Evolutionary conservation across 2,797 vertebrate genomes (phyloP), one percentile per base, ranked within the genome.

Genomic region (Lindbergichthys nudifrons): DNA sequence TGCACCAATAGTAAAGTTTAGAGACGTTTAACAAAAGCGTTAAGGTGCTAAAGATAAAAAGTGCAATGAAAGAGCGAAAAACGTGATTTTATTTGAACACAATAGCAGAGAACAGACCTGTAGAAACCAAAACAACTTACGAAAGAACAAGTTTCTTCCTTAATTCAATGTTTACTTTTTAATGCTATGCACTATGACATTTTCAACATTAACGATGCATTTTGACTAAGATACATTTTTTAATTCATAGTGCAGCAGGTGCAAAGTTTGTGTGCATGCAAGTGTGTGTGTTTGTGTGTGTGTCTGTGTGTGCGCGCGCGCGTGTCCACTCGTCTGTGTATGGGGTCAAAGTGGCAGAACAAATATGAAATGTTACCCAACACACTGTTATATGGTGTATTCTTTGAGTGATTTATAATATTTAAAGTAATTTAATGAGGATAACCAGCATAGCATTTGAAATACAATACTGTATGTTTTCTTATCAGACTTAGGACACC

Each of bases 201-300:
- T 56, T 63, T 8, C 30, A 32, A 9, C 32, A 48, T 2, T 2
- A 56, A 58, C 11, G 8, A 64, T 50, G 19, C 14, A 59, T 30
- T 60, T 51, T 72, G 32, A 61, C 14, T 39, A 0, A 23, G n/a
- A 62, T 16, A 8, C 23, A 47, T 62, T 73, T 77, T 68, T 12
- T 69, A 47, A 50, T 67, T 65, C 36, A 65, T 45, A 43, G 39
- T 65, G 80, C 78, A 84, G 74, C 90, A 92, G 89, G 90, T 89
- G 91, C 87, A 89, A 75, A 75, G 67, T 78, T 60, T 74, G 74
- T 51, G 70, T 73, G 61, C 65, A 59, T 70, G 18, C 21, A 42
- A 51, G 52, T 56, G 60, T 51, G 68, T 60, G 61, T 53, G 43
- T 32, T 36, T 52, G 23, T 15, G 43, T 51, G 14, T 47, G 15